phyloP scores from a whole-genome alignment of 2,113 vertebrate genomes.

The Shinisaurus crocodilurus region DNA sequence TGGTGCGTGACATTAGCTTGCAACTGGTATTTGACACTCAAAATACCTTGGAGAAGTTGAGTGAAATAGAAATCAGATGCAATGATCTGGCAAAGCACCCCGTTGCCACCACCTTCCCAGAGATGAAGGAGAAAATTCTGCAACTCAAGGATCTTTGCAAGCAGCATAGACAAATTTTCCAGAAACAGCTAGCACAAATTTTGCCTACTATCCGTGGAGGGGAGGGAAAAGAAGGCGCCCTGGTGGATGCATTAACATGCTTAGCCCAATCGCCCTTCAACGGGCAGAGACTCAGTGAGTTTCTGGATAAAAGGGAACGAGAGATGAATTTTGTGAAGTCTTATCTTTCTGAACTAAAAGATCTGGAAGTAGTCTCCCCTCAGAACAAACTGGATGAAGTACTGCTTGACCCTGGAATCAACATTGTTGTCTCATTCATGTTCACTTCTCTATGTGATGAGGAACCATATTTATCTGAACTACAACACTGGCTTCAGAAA shows the following conservation, averaged over 20 bases:
- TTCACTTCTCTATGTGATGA: slow-evolving; percentile 36
- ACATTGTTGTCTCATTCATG: slow-evolving; percentile 30
- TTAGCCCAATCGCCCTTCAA: slow-evolving; percentile 40
- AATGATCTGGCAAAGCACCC: slow-evolving; percentile 46
- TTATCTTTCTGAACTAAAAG: neutral
- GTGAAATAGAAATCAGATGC: slow-evolving; percentile 40
- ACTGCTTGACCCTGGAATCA: neutral
- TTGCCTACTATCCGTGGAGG: slow-evolving; percentile 57
- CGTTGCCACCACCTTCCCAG: slow-evolving; percentile 35
- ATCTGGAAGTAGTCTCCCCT: neutral
- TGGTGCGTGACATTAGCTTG: slow-evolving; percentile 48
- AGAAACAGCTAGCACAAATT: neutral
- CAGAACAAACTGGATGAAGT: slow-evolving; percentile 1
- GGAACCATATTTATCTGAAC: slow-evolving; percentile 31
- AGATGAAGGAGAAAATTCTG: slow-evolving; percentile 48
- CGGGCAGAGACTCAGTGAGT: neutral
- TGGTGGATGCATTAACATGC: slow-evolving; percentile 13
- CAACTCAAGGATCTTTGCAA: slow-evolving; percentile 37
- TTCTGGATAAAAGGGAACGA: slow-evolving; percentile 35
- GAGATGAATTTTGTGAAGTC: slow-evolving; percentile 20
- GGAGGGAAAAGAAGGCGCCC: slow-evolving; percentile 7
- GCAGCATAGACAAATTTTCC: slow-evolving; percentile 39
- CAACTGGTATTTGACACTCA: slow-evolving; percentile 15
- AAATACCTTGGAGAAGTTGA: slow-evolving; percentile 49
- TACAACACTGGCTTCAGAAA: slow-evolving; percentile 13